Percentiles rank a stretch among this genome's conserved stretches.
phyloP scores from a whole-genome alignment of 2,797 vertebrate species.

The Salarias fasciatus region DNA sequence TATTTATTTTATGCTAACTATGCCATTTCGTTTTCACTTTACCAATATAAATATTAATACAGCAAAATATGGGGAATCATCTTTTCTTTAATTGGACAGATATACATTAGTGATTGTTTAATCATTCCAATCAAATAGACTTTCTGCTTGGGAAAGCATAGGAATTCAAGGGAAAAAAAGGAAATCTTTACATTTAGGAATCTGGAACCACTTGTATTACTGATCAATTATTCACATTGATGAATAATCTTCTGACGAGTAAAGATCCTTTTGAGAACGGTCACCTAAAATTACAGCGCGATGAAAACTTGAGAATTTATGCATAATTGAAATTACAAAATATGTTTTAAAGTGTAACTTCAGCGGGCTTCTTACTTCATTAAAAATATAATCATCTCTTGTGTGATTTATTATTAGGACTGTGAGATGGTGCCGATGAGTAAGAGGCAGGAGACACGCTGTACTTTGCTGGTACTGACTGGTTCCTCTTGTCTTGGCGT shows the following conservation, averaged over 20 bases:
- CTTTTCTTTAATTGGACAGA: too few relatives aligned
- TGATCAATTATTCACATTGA: not conserved
- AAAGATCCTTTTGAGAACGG: not conserved
- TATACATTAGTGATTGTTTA: too few relatives aligned
- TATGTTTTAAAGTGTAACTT: constrained; percentile 4
- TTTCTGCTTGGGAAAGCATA: too few relatives aligned
- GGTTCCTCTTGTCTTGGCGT: constrained; percentile 70
- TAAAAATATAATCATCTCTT: constrained; percentile 14
- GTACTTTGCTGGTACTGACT: constrained; percentile 71
- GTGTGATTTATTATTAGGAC: constrained; percentile 60
- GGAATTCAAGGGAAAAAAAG: too few relatives aligned
- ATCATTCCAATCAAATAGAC: too few relatives aligned
- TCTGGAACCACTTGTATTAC: not conserved
- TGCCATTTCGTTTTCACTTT: too few relatives aligned
- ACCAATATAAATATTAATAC: too few relatives aligned
- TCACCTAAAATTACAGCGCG: constrained; percentile 7
- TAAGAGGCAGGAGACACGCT: constrained; percentile 68
- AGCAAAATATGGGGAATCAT: too few relatives aligned
- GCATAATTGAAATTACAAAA: constrained; percentile 11
- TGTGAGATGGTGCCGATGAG: constrained; percentile 57
- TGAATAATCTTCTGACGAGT: constrained; percentile 12
- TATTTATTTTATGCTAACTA: too few relatives aligned
- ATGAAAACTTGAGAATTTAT: constrained; percentile 2
- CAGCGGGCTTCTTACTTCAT: constrained; percentile 4
- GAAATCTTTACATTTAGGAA: not conserved